Conservation (phyloP, 2,113 vertebrate species). For the Lutjanus erythropterus region DNA sequence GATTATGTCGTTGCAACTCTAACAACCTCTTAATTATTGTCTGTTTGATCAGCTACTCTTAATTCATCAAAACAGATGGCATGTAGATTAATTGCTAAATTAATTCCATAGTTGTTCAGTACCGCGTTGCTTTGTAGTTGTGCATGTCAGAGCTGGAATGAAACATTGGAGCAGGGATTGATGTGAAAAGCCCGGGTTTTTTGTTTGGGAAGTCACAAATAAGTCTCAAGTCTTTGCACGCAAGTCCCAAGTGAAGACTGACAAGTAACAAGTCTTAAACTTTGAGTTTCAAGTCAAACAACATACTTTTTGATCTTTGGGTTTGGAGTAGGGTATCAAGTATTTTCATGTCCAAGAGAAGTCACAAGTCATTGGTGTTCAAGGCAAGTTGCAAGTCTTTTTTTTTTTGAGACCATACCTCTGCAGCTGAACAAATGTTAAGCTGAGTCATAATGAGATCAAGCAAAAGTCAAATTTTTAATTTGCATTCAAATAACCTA, state of each 20-base stretch:
- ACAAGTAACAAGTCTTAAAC: too few species aligned
- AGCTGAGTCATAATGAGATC: neutral
- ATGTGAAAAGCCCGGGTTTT: slow-evolving; percentile 1
- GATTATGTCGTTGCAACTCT: slow-evolving; percentile 20
- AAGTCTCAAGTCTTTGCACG: too few species aligned
- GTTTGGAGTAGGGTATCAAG: too few species aligned
- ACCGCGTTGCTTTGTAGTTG: neutral
- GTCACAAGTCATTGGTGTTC: too few species aligned
- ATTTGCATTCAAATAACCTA: neutral
- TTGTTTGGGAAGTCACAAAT: too few species aligned
- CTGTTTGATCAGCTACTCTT: slow-evolving; percentile 34
- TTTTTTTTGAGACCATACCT: too few species aligned
- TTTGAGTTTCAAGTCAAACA: too few species aligned
- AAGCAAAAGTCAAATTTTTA: neutral
- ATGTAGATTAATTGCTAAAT: slow-evolving; percentile 29
- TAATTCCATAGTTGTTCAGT: slow-evolving; percentile 14
- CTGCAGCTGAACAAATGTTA: neutral
- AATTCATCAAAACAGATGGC: slow-evolving; percentile 24
- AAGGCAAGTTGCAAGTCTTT: too few species aligned
- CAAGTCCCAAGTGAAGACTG: too few species aligned
- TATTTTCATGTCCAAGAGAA: too few species aligned
- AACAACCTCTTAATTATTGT: slow-evolving; percentile 22
- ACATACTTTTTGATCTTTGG: too few species aligned
- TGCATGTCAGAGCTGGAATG: neutral
- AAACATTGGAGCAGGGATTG: neutral